Evolutionary conservation across 2,888 invertebrate genomes (phyloP), one percentile per base, ranked within the genome.

Genomic region (Rhorus exstirpatorius): DNA sequence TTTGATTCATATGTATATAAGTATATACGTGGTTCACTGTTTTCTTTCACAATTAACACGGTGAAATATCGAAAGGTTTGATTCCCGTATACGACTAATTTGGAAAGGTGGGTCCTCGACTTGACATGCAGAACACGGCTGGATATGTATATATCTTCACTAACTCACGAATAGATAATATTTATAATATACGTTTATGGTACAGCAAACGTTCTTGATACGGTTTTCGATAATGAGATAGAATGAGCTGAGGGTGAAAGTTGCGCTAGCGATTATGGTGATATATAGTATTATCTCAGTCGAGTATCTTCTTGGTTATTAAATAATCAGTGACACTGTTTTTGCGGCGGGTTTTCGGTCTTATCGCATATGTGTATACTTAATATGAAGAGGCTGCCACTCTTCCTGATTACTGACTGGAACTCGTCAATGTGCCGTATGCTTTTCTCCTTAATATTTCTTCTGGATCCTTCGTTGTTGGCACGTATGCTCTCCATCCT

Each of bases 121-220:
- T 31, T 31, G 2, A 6, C 31, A 31, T 31, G 31, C 31, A 31
- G 2, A 3, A 31, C 6, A 31, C 31, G 31, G 31, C 38, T 55
- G 17, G 21, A n/a, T 44, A 44, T 4, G 24, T n/a, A 46, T 46
- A 46, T 7, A 46, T 3, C 17, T n/a, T 7, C 38, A 38, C 6
- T 38, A 38, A 38, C 38, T 38, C 38, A 38, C 4, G 38, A 8
- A 38, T 38, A 38, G 31, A n/a, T n/a, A n/a, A n/a, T 38, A 38
- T 38, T 4, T 38, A 38, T 38, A 4, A 6, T 31, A 6, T 31
- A 31, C 6, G 58, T 26, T 58, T 58, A 14, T 58, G 21, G 14
- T n/a, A 53, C 35, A 38, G 49, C n/a, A 70, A 51, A 41, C 24
- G 31, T 21, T 12, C 70, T 70, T 55, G 44, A 55, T 58, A 58